Evolutionary conservation across 2,888 invertebrate species (phyloP), one percentile per base, ranked within the genome.

Genomic region (Plusia festucae): DNA sequence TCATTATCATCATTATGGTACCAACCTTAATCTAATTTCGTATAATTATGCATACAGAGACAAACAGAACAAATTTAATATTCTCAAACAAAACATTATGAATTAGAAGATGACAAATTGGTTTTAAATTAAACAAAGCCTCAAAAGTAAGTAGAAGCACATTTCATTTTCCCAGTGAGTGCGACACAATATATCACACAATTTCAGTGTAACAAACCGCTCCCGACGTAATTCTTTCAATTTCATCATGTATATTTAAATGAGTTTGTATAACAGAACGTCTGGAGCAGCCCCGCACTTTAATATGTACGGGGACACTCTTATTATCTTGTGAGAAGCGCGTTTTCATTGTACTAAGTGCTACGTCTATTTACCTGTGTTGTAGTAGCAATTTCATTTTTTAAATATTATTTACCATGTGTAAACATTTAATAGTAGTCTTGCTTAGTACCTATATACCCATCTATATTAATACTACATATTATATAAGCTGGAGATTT

Each of bases 201-300:
- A 82, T 84, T 84, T 82, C 60, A 32, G 30, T 34, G 30, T 34
- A 66, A 73, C 82, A 83, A 83, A 79, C 75, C 77, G 70, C 82
- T 69, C 78, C 80, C 78, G 76, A 62, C 82, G 90, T 90, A 89
- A 91, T 93, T 92, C 91, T 93, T 93, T 94, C 94, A 93, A 94
- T 94, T 93, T 92, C 89, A 91, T 91, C 92, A 87, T 94, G 93
- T 94, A 87, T 93, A 94, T 94, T 92, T 88, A 94, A 93, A 94
- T 93, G 91, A 92, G 85, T 90, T 88, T 91, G 91, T 93, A 88
- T 90, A 88, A 90, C 91, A 88, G 89, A 84, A 85, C 82, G 88
- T 83, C 81, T 83, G 82, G 73, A 76, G 78, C 78, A 70, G 66
- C 78, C 61, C 67, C 72, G 68, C 56, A 60, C 60, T 88, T 93